These are phyloP conservation scores for Drosophila subquinaria DNA, from an alignment of 2,888 invertebrate genomes.

Conservation along the genomic window DNA sequence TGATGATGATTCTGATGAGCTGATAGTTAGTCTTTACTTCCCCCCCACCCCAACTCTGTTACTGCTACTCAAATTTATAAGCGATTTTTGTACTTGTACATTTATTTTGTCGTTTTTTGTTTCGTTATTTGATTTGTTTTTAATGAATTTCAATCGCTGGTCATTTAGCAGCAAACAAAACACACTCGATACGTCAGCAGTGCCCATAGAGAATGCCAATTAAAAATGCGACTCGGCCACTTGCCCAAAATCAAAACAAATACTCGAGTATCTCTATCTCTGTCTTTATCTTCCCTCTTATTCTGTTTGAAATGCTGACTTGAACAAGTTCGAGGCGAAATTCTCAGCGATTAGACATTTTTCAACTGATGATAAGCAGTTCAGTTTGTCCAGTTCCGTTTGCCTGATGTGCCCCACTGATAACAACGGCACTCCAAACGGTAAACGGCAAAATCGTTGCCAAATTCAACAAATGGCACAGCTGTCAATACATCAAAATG, in stretches of 20 bases:
- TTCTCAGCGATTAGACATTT: conserved; percentile 19
- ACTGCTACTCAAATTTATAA: conserved; percentile 33
- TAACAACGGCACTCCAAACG: conserved; percentile 5
- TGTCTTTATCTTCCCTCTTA: neutral
- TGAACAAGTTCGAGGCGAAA: conserved; percentile 55
- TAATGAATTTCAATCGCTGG: conserved; percentile 67
- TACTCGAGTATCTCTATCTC: neutral
- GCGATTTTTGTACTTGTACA: conserved; percentile 27
- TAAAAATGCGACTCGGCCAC: conserved; percentile 30
- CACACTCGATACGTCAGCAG: conserved; percentile 47
- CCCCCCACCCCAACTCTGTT: neutral
- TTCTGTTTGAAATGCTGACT: conserved; percentile 5
- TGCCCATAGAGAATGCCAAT: conserved; percentile 33
- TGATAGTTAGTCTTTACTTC: neutral
- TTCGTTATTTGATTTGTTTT: conserved; percentile 63
- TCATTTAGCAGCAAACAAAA: conserved; percentile 52
- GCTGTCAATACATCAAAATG: conserved; percentile 44
- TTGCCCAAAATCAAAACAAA: conserved; percentile 52
- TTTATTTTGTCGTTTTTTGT: conserved; percentile 12
- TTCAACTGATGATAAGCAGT: conserved; percentile 34
- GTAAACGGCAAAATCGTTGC: conserved; percentile 28
- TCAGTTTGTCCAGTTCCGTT: conserved; percentile 29
- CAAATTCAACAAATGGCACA: conserved; percentile 38
- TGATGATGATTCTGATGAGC: conserved; percentile 1
- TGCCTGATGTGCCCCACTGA: conserved; percentile 23